These are phyloP conservation scores for Orius insidiosus DNA, from an alignment of 1,140 invertebrate genomes.

Conservation along the genomic window DNA sequence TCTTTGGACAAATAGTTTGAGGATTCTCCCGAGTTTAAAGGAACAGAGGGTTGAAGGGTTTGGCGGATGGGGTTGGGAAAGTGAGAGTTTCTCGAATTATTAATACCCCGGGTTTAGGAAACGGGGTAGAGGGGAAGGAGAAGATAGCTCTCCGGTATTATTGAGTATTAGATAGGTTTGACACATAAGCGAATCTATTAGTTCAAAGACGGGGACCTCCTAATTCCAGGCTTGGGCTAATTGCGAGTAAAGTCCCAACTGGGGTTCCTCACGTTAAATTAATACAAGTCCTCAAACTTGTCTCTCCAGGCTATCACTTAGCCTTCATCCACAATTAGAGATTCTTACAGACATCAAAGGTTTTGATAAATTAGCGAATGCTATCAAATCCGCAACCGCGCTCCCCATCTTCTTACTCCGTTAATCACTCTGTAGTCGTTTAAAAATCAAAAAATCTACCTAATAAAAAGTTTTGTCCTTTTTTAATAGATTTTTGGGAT, in stretches of 20 bases:
- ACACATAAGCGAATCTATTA: constrained; percentile 12
- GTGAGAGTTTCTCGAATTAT: constrained; percentile 7
- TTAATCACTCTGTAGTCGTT: too few species aligned
- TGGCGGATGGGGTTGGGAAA: neutral
- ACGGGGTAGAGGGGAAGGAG: neutral
- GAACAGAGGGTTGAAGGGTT: neutral
- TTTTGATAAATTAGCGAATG: too few species aligned
- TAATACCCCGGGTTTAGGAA: constrained; percentile 2
- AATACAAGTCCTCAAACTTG: constrained; percentile 10
- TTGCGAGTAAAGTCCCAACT: constrained; percentile 10
- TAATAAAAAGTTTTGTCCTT: too few species aligned
- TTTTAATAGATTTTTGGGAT: too few species aligned
- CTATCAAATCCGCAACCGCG: too few species aligned
- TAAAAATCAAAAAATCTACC: too few species aligned
- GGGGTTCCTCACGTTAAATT: constrained; percentile 8
- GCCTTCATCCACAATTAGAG: too few species aligned
- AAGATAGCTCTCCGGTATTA: constrained; percentile 9
- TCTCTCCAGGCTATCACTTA: constrained; percentile 1
- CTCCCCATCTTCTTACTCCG: too few species aligned
- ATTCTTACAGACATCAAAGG: too few species aligned
- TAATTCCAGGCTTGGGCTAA: constrained; percentile 9
- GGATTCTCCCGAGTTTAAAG: neutral
- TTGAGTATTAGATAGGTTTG: constrained; percentile 12
- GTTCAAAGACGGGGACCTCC: constrained; percentile 7
- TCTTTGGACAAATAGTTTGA: constrained; percentile 9